These are phyloP conservation scores for Lophura swinhoii DNA, from an alignment of 2,797 vertebrate genomes.

Conservation along the genomic window DNA sequence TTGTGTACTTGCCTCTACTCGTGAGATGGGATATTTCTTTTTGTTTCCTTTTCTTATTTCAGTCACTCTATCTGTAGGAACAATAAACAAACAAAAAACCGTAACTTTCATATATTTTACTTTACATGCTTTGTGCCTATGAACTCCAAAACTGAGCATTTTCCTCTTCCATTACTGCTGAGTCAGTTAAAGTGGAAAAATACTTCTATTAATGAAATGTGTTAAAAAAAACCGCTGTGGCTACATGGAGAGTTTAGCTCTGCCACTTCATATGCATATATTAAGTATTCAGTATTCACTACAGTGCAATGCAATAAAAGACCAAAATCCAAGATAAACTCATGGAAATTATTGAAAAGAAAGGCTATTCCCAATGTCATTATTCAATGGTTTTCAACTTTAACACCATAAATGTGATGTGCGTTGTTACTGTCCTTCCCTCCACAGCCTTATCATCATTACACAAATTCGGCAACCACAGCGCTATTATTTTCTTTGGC, in stretches of 20 bases:
- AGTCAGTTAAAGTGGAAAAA: background rate
- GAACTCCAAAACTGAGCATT: background rate
- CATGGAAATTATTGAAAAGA: background rate
- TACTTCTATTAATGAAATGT: background rate
- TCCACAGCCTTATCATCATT: background rate
- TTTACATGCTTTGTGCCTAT: background rate
- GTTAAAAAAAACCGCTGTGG: background rate
- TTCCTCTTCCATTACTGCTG: background rate
- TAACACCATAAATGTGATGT: background rate
- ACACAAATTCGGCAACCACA: background rate
- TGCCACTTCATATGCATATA: background rate
- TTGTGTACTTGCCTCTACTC: background rate
- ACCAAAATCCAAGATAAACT: background rate
- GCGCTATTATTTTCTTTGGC: background rate
- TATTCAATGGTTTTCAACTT: background rate
- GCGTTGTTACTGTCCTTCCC: background rate
- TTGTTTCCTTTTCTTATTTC: background rate
- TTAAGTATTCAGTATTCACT: background rate
- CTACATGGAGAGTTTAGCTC: background rate
- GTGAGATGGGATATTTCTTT: background rate
- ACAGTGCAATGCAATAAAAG: background rate
- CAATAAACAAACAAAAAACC: background rate
- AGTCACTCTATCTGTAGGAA: background rate
- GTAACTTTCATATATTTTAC: background rate
- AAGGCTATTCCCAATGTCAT: background rate